Percentiles rank a stretch among this genome's conserved stretches.
Evolutionary conservation across 2,113 vertebrate species (phyloP).

Genomic region (Pseudorectes ferrugineus): DNA sequence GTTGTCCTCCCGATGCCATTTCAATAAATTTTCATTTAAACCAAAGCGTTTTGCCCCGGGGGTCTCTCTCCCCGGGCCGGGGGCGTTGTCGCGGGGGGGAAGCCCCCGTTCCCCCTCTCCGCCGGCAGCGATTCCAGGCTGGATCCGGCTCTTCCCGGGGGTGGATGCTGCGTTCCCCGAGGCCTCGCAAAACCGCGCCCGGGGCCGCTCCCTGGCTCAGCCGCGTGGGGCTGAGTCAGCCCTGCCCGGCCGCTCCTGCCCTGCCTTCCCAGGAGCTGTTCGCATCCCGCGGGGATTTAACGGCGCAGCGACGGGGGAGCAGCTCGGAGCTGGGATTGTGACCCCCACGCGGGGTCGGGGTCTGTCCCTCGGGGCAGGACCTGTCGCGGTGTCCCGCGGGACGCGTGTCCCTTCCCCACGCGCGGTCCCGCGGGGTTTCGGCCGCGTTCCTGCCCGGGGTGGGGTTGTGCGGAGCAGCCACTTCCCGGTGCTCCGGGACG

Average conservation of each 20-base stretch:
- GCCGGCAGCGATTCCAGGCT: background rate
- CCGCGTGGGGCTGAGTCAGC: background rate
- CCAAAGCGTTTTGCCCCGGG: rapidly evolving
- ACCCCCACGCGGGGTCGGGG: rapidly evolving
- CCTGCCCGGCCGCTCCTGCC: background rate
- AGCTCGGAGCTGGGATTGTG: rapidly evolving
- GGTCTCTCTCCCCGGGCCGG: rapidly evolving
- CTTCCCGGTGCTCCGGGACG: background rate
- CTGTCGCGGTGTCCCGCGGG: background rate
- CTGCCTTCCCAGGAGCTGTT: rapidly evolving
- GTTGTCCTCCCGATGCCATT: rapidly evolving
- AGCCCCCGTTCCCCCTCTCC: too few species aligned
- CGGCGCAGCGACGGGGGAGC: rapidly evolving
- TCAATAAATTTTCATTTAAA: background rate
- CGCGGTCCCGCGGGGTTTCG: rapidly evolving
- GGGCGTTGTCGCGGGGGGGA: rapidly evolving
- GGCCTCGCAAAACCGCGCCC: background rate
- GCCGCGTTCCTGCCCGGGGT: background rate
- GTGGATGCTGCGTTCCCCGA: rapidly evolving
- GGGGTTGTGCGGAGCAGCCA: background rate
- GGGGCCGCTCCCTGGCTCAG: background rate
- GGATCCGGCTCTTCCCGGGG: background rate
- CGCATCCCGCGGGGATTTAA: rapidly evolving
- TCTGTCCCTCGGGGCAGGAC: background rate
- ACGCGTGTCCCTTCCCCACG: background rate